These are phyloP conservation scores for Harpagoxenus sublaevis DNA, from an alignment of 2,888 invertebrate genomes.

Conservation along the genomic window DNA sequence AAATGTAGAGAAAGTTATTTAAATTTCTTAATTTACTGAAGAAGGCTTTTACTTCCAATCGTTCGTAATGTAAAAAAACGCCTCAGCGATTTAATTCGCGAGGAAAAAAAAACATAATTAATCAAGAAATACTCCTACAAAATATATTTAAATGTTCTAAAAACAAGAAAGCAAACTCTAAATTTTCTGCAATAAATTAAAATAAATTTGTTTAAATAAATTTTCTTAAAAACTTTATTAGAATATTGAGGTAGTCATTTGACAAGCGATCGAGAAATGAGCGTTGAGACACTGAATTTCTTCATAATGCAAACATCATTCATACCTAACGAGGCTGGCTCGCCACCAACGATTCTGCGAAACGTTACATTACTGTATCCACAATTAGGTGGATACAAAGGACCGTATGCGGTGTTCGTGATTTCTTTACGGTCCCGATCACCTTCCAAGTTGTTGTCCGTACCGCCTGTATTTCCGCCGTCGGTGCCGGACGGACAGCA, in stretches of 20 bases:
- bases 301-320: constrained; percentile 1
- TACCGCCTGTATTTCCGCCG: neutral
- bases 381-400: constrained; percentile 86
- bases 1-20: neutral
- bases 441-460: neutral
- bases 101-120: neutral
- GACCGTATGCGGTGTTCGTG: constrained; percentile 64
- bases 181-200: neutral
- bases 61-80: neutral
- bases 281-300: neutral
- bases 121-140: neutral
- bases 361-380: constrained; percentile 88
- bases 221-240: neutral
- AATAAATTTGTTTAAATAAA: neutral
- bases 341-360: constrained; percentile 91
- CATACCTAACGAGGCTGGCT: constrained; percentile 89
- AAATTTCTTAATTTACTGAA: neutral
- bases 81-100: neutral
- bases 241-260: neutral
- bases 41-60: too few species aligned
- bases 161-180: neutral
- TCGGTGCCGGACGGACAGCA: constrained; percentile 86
- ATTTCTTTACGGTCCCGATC: neutral
- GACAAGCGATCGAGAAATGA: neutral
- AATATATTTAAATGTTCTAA: neutral